Conservation (phyloP, 2,888 invertebrate genomes). For the Junonia oenone region DNA sequence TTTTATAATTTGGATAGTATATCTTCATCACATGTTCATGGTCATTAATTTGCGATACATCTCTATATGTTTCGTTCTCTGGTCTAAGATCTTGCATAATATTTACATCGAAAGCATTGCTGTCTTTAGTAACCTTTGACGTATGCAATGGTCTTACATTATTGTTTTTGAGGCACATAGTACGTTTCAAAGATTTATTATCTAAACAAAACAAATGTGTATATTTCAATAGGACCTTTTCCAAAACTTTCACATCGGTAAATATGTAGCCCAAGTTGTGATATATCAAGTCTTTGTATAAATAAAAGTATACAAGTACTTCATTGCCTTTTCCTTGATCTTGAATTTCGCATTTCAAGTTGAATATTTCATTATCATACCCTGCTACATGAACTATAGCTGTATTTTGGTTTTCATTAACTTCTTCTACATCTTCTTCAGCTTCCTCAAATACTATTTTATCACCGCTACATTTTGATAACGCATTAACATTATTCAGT, state of each 20-base stretch:
- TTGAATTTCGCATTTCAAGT: slow-evolving; percentile 13
- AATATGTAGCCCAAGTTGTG: slow-evolving; percentile 9
- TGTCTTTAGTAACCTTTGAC: too few relatives aligned
- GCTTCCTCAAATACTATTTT: too few relatives aligned
- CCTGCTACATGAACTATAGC: slow-evolving; percentile 14
- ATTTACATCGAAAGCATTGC: background rate
- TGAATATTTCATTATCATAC: slow-evolving; percentile 17
- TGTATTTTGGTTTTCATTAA: background rate
- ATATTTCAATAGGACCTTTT: slow-evolving; percentile 7
- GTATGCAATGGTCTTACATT: background rate
- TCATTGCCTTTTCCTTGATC: slow-evolving; percentile 11
- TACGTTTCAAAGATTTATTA: background rate
- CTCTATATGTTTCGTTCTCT: background rate
- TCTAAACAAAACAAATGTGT: slow-evolving; percentile 16
- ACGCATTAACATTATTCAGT: too few relatives aligned
- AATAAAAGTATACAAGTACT: slow-evolving; percentile 17
- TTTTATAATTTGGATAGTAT: background rate
- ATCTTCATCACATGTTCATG: background rate
- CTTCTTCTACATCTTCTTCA: too few relatives aligned
- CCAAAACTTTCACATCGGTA: slow-evolving; percentile 5
- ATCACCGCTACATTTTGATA: too few relatives aligned
- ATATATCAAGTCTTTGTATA: slow-evolving; percentile 3
- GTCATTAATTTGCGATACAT: background rate
- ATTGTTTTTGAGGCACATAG: background rate
- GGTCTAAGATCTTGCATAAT: background rate